phyloP scores from a whole-genome alignment of 2,113 vertebrate genomes.

The Herpailurus yagouaroundi region DNA sequence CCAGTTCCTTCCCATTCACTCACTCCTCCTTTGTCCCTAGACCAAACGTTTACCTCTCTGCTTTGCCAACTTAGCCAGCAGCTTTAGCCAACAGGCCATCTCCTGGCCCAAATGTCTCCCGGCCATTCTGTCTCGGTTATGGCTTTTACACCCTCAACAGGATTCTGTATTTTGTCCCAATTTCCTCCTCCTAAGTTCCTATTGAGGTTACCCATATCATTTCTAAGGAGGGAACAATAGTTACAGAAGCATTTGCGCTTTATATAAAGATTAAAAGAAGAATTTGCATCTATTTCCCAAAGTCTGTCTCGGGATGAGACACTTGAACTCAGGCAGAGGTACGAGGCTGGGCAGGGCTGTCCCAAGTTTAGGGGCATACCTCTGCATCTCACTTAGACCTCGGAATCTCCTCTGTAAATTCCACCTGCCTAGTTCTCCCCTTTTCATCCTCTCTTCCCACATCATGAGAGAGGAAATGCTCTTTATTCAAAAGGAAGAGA shows the following conservation, averaged over 20 bases:
- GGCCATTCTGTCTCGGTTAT: conserved; percentile 47
- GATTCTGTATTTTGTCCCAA: conserved; percentile 52
- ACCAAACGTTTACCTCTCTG: conserved; percentile 79
- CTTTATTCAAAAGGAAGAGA: conserved; percentile 80
- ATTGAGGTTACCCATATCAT: conserved; percentile 39
- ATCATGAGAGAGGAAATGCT: conserved; percentile 62
- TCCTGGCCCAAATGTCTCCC: conserved; percentile 47
- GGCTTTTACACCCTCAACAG: conserved; percentile 46
- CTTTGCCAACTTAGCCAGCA: conserved; percentile 68
- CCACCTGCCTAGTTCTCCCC: conserved; percentile 81
- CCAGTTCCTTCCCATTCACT: conserved; percentile 58
- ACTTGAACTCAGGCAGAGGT: conserved; percentile 75
- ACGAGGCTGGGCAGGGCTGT: conserved; percentile 45
- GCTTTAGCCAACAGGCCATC: conserved; percentile 60
- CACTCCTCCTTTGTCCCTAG: conserved; percentile 39
- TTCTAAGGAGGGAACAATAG: conserved; percentile 52
- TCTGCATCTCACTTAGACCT: conserved; percentile 75
- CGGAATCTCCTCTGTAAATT: conserved; percentile 75
- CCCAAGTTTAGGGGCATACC: conserved; percentile 37
- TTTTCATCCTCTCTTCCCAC: conserved; percentile 50
- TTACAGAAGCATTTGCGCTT: conserved; percentile 74
- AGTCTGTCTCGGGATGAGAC: conserved; percentile 69
- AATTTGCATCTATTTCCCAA: conserved; percentile 74
- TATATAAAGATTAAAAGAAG: conserved; percentile 71
- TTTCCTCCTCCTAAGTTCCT: conserved; percentile 62